phyloP scores from a whole-genome alignment of 2,888 invertebrate species.

The Augiades crinisus region DNA sequence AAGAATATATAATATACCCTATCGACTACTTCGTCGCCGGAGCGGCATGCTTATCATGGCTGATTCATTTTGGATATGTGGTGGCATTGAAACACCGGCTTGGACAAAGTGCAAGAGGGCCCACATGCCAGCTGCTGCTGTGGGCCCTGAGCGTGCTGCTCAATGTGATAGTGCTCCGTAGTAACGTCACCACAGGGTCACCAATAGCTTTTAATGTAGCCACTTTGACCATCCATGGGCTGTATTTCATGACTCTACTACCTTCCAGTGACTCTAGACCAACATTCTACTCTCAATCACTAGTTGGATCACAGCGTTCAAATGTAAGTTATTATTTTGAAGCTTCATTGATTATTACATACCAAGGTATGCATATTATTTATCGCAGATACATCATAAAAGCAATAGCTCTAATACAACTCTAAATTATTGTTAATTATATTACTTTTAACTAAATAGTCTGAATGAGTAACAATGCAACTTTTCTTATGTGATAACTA shows the following conservation, averaged over 20 bases:
- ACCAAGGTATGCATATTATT: too few relatives aligned
- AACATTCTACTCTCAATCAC: constrained; percentile 70
- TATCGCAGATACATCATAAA: too few relatives aligned
- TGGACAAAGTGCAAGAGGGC: constrained; percentile 87
- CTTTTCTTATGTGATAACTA: too few relatives aligned
- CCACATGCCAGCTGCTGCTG: constrained; percentile 83
- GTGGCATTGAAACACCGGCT: constrained; percentile 85
- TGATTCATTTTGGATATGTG: constrained; percentile 89
- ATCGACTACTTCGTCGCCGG: constrained; percentile 87
- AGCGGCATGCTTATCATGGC: constrained; percentile 89
- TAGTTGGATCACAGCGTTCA: constrained; percentile 74
- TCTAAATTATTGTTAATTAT: too few relatives aligned
- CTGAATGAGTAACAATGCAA: too few relatives aligned
- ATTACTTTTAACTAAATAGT: too few relatives aligned
- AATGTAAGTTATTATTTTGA: constrained; percentile 66
- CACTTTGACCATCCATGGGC: constrained; percentile 82
- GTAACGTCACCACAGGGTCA: constrained; percentile 77
- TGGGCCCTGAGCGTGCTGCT: constrained; percentile 86
- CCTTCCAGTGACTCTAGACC: constrained; percentile 80
- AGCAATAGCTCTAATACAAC: too few relatives aligned
- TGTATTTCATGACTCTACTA: constrained; percentile 87
- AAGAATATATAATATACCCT: constrained; percentile 75
- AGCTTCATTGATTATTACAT: not conserved
- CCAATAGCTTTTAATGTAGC: constrained; percentile 82
- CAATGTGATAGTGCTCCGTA: constrained; percentile 85